phyloP scores from a whole-genome alignment of 2,113 vertebrate genomes.

The human region GRCh38 chr2:232563001-232563500 shows the following conservation, averaged over 20 bases:
- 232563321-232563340: not conserved
- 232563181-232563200: not conserved
- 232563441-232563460: not conserved
- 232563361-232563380: not conserved
- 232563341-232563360: not conserved
- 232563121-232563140: not conserved
- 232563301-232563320: not conserved
- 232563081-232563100: not conserved
- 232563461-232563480: not conserved
- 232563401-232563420: no score
- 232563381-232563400: no score
- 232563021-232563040: not conserved
- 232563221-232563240: not conserved
- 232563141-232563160: not conserved
- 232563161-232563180: not conserved
- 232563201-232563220: not conserved
- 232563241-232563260: not conserved
- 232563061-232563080: fast-evolving
- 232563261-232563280: not conserved
- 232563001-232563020: not conserved
- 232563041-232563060: not conserved
- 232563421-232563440: not conserved
- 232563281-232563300: not conserved
- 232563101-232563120: not conserved
- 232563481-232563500: not conserved